Conservation (phyloP, 1,140 invertebrate genomes). For the Tyrophagus putrescentiae region DNA sequence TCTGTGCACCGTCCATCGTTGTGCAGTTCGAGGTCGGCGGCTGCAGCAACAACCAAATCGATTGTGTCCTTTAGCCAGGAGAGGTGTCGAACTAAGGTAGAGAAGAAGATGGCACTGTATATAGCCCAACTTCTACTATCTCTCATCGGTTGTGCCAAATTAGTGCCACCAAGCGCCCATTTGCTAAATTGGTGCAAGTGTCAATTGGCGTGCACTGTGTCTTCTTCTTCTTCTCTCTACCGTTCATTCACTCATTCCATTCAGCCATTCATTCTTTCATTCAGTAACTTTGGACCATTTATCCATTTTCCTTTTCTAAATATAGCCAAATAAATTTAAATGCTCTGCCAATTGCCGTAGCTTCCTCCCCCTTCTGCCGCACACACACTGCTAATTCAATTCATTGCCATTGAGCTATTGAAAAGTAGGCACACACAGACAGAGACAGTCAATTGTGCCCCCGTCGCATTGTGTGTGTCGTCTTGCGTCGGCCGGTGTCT, state of each 20-base stretch:
- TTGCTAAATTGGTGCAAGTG: not conserved
- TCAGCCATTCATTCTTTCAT: not conserved
- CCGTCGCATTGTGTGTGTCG: too few relatives aligned
- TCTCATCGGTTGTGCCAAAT: not conserved
- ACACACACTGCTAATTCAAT: too few relatives aligned
- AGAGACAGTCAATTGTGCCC: too few relatives aligned
- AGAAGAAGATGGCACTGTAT: too few relatives aligned
- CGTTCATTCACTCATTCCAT: not conserved
- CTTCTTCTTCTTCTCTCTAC: not conserved
- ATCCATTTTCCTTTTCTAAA: not conserved
- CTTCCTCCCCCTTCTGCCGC: too few relatives aligned
- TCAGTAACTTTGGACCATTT: not conserved
- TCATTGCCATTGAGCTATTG: not conserved
- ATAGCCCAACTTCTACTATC: too few relatives aligned
- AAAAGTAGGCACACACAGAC: too few relatives aligned
- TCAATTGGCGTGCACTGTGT: not conserved
- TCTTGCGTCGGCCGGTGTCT: not conserved
- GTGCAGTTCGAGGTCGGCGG: too few relatives aligned
- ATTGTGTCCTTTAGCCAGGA: too few relatives aligned
- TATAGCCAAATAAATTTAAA: slow-evolving; percentile 15
- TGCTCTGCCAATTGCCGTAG: not conserved
- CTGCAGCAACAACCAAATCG: too few relatives aligned
- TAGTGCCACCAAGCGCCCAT: not conserved
- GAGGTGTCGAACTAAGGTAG: too few relatives aligned
- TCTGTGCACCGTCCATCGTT: too few relatives aligned